Base-by-base conservation (phyloP, 2,113 vertebrate genomes). In the Paracanthobrama guichenoti region DNA sequence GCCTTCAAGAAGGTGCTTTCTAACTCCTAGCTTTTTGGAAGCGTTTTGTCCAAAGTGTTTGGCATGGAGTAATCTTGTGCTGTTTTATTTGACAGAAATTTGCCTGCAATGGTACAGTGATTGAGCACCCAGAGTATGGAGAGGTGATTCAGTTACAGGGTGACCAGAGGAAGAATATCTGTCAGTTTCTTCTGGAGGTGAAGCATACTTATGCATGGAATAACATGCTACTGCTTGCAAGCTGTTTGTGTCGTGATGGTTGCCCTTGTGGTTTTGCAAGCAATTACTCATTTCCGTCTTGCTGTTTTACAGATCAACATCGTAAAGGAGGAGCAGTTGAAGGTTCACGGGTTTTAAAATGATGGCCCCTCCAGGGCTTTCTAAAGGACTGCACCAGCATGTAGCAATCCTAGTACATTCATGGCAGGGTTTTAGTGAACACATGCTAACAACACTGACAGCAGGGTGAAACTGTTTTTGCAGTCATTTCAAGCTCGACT, bases 101-200 rank as follows among this genome's bases (percentile, higher is more conserved):
- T 88, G 97, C 96, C 91, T 99, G 97, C 95, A 98, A 97, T 96
- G 97, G 97, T 89, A 98, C 97, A 88, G 98, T 98, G 89, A 97
- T 98, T 69, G 96, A 98, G 81, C 96, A 98, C 90, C 95, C 96
- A 74, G 96, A 98, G 89, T 99, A 98, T 96, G 97, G 96, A 93
- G 96, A 99, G 95, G 97, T 98, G 91, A 99, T 98, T 90, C 97
- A 98, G 93, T 88, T 99, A 79, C 97, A 98, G 83, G 96, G 97
- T 67, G 97, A 99, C 94, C 97, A 98, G 93, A 95, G 96, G 88
- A 97, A 97, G 93, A 96, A 98, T 94, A 98, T 98, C 89, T 97
- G 96, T 92, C 95, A 96, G 91, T 98, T 98, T 93, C 95, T 99
- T 1, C 91, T 95, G 0, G 96, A 98, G 91, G 97, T 98, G 81